A percentile compares a stretch with the other conserved stretches of the same genome.
These are phyloP conservation scores for Ormyrus thymus DNA, from an alignment of 2,888 invertebrate genomes.

Conservation along the genomic window DNA sequence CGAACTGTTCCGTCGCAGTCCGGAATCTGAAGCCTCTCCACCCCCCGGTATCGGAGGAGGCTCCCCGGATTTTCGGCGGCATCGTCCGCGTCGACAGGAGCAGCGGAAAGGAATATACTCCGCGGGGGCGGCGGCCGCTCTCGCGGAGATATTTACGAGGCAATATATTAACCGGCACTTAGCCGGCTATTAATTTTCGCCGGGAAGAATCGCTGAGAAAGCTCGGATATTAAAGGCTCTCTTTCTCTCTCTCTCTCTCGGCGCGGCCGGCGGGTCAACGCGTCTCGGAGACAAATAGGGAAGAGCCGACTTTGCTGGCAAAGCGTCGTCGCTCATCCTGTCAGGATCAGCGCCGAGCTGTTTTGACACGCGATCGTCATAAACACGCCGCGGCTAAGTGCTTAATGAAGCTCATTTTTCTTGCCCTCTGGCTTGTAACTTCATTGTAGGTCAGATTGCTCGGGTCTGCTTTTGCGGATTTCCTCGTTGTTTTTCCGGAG, in stretches of 20 bases:
- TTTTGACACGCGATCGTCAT: constrained; percentile 48
- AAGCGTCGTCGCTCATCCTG: constrained; percentile 49
- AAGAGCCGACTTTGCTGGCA: constrained; percentile 6
- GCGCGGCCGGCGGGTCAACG: constrained; percentile 6
- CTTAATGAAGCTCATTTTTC: neutral
- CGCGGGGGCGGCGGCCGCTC: constrained; percentile 63
- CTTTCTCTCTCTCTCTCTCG: too few species aligned
- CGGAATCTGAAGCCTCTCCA: too few species aligned
- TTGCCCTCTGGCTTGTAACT: too few species aligned
- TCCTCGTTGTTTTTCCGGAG: too few species aligned
- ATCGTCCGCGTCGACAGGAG: neutral
- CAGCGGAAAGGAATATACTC: constrained; percentile 27
- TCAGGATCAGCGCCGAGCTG: constrained; percentile 50
- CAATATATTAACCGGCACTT: constrained; percentile 75
- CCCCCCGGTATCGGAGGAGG: neutral
- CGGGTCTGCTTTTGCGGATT: too few species aligned
- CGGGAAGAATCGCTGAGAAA: constrained; percentile 70
- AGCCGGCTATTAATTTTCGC: constrained; percentile 73
- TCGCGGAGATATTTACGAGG: constrained; percentile 73
- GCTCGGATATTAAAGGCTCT: constrained; percentile 61
- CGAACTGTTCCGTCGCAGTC: too few species aligned
- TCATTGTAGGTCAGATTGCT: too few species aligned
- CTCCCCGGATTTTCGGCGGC: constrained; percentile 3
- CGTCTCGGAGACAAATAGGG: constrained; percentile 45
- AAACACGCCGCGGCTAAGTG: neutral